Evolutionary conservation across 2,797 vertebrate species (phyloP).

Genomic region (Falco novaeseelandiae): DNA sequence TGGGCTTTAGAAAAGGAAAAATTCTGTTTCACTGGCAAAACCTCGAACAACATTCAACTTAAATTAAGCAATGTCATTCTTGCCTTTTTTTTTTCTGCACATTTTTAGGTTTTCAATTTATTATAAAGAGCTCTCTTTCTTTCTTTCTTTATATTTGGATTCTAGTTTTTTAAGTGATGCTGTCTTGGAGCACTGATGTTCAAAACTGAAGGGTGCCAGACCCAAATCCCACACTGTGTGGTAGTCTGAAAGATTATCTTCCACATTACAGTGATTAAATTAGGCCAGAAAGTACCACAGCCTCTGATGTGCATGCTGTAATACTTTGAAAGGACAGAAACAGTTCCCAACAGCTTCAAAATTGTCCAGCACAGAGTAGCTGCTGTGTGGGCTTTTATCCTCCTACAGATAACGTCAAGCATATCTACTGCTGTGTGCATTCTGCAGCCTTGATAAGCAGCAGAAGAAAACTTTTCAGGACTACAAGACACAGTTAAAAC

Average conservation of each 20-base stretch:
- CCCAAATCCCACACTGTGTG: constrained; percentile 1
- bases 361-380: constrained; percentile 37
- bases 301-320: constrained; percentile 30
- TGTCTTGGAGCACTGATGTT: constrained; percentile 21
- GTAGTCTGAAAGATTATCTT: constrained; percentile 59
- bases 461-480: constrained; percentile 56
- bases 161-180: not conserved
- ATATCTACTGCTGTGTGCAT: constrained; percentile 46
- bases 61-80: not conserved
- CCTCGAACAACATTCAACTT: not conserved
- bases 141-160: not conserved
- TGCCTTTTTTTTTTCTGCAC: not conserved
- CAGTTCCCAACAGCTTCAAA: constrained; percentile 44
- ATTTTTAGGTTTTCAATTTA: not conserved
- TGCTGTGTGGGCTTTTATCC: constrained; percentile 53
- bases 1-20: not conserved
- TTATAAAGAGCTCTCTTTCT: not conserved
- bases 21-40: not conserved
- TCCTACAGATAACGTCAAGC: constrained; percentile 38
- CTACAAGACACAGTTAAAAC: constrained; percentile 30
- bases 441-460: constrained; percentile 45
- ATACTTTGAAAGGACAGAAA: constrained; percentile 63
- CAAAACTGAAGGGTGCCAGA: constrained; percentile 32
- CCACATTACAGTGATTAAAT: constrained; percentile 57
- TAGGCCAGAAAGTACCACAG: constrained; percentile 37